These are phyloP conservation scores for Glaucopsyche alexis DNA, from an alignment of 2,888 invertebrate species.

Conservation along the genomic window DNA sequence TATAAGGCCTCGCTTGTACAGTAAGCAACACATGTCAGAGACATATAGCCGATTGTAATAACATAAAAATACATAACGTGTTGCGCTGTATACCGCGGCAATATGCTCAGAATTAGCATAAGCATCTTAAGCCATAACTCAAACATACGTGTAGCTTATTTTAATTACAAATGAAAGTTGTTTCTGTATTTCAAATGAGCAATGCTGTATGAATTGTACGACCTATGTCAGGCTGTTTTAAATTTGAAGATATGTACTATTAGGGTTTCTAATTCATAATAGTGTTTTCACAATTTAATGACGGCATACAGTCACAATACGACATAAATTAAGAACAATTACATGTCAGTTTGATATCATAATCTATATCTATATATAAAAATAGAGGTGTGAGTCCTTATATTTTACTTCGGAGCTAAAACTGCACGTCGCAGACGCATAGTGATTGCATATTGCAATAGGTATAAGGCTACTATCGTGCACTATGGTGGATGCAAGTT, in stretches of 20 bases:
- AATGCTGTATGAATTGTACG: neutral
- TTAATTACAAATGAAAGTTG: slow-evolving; percentile 29
- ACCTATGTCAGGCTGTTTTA: neutral
- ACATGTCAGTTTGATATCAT: too few relatives aligned
- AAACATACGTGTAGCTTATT: slow-evolving; percentile 39
- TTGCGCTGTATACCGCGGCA: slow-evolving; percentile 42
- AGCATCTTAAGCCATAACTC: slow-evolving; percentile 59
- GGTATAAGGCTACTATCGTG: too few relatives aligned
- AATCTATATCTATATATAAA: too few relatives aligned
- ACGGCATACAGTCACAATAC: too few relatives aligned
- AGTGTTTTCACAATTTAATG: too few relatives aligned
- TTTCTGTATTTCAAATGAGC: slow-evolving; percentile 17
- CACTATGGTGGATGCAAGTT: too few relatives aligned
- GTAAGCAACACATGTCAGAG: slow-evolving; percentile 25
- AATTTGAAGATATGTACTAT: neutral
- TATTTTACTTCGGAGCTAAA: too few relatives aligned
- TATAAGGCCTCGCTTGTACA: slow-evolving; percentile 54
- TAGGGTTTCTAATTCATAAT: too few relatives aligned
- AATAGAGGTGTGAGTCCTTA: too few relatives aligned
- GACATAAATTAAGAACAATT: too few relatives aligned
- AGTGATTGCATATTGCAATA: too few relatives aligned
- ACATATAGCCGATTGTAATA: slow-evolving; percentile 23
- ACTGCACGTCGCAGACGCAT: too few relatives aligned
- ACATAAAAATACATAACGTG: slow-evolving; percentile 38
- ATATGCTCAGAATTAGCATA: slow-evolving; percentile 64